A percentile compares a stretch with the other conserved stretches of the same genome.
These are phyloP conservation scores for Limenitis camilla DNA, from an alignment of 2,888 invertebrate genomes.

Conservation along the genomic window DNA sequence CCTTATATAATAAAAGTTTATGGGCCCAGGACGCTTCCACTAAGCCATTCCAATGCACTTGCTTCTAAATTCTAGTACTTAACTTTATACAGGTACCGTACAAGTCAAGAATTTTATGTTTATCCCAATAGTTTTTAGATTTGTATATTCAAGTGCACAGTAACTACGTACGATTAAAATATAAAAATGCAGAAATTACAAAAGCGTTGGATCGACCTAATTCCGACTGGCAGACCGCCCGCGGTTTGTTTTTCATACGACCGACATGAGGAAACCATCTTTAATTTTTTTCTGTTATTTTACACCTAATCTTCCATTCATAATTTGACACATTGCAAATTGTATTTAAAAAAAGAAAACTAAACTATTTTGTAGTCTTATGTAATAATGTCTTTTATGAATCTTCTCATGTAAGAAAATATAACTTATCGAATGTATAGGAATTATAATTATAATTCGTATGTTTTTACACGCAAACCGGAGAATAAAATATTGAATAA, in stretches of 20 bases:
- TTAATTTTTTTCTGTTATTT: conserved; percentile 24
- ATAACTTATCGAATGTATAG: too few species aligned
- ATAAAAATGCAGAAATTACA: conserved; percentile 10
- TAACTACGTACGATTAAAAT: not conserved
- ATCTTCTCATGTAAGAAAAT: too few species aligned
- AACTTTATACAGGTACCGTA: too few species aligned
- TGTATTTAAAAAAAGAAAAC: not conserved
- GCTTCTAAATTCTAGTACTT: too few species aligned
- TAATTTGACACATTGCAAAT: conserved; percentile 10
- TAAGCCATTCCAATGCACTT: too few species aligned
- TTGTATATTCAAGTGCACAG: not conserved
- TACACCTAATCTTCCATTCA: conserved; percentile 21
- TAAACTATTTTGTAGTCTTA: not conserved
- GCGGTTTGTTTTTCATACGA: conserved; percentile 29
- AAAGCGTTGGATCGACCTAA: conserved; percentile 27
- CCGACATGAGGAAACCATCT: conserved; percentile 27
- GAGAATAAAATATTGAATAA: too few species aligned
- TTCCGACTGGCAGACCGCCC: conserved; percentile 35
- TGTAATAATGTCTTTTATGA: not conserved
- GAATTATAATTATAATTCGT: too few species aligned
- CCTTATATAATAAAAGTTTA: too few species aligned
- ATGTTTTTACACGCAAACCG: too few species aligned
- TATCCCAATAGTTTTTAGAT: not conserved
- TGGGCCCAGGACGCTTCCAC: too few species aligned
- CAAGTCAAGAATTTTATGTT: not conserved